Conservation (phyloP, 2,113 vertebrate genomes). For the Microcebus tavaratra region DNA sequence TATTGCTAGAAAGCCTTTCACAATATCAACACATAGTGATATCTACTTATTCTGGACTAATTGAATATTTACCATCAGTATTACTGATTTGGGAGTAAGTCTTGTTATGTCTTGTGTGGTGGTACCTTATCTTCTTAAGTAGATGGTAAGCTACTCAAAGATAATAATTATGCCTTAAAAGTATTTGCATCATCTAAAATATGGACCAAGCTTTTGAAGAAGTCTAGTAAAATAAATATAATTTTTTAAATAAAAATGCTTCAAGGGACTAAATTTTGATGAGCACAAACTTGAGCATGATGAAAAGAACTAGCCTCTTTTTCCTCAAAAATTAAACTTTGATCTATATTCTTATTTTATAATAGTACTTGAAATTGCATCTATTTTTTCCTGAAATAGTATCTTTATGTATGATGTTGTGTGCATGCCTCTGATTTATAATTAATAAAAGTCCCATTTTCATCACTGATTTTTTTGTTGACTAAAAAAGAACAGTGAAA, state of each 20-base stretch:
- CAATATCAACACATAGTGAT: not conserved
- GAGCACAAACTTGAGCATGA: not conserved
- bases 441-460: slow-evolving; percentile 10
- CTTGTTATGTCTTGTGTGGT: not conserved
- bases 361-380: not conserved
- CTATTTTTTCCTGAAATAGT: not conserved
- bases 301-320: not conserved
- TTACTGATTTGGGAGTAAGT: not conserved
- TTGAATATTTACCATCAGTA: not conserved
- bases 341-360: not conserved
- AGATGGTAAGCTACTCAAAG: not conserved
- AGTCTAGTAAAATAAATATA: not conserved
- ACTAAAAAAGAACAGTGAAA: slow-evolving; percentile 11
- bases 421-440: not conserved
- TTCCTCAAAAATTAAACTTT: not conserved
- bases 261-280: not conserved
- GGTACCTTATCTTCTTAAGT: not conserved
- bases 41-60: not conserved
- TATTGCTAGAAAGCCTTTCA: not conserved
- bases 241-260: not conserved
- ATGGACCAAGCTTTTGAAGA: not conserved
- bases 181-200: not conserved
- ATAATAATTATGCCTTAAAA: not conserved
- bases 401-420: not conserved
- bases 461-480: slow-evolving; percentile 2